These are phyloP conservation scores for Eutrigla gurnardus DNA, from an alignment of 2,797 vertebrate genomes.

Conservation along the genomic window DNA sequence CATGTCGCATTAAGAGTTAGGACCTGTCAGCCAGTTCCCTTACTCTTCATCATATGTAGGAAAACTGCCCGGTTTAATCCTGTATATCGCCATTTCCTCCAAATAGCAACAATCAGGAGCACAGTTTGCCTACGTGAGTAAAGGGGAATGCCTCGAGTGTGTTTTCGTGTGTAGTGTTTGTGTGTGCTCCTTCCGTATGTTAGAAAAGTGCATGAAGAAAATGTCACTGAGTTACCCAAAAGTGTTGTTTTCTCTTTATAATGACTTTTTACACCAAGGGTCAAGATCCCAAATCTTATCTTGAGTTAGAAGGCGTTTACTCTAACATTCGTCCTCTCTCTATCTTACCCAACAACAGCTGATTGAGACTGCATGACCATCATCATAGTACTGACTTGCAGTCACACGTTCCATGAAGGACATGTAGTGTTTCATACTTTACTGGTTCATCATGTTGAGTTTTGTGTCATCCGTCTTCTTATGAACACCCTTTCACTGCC, in stretches of 20 bases:
- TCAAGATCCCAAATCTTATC: conserved; percentile 48
- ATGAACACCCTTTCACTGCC: conserved; percentile 81
- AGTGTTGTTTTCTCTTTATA: conserved; percentile 19
- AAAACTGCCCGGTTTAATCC: conserved; percentile 66
- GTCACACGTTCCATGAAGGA: conserved; percentile 55
- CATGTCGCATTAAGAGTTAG: conserved; percentile 11
- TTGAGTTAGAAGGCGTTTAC: conserved; percentile 42
- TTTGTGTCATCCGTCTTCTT: conserved; percentile 43
- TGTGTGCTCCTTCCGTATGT: conserved; percentile 67
- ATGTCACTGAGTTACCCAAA: conserved; percentile 61
- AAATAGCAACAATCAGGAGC: conserved; percentile 87
- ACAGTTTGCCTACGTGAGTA: conserved; percentile 88
- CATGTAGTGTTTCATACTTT: conserved; percentile 50
- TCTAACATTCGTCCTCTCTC: conserved; percentile 35
- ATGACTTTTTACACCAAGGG: conserved; percentile 53
- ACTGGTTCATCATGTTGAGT: conserved; percentile 47
- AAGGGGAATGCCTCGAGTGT: conserved; percentile 77
- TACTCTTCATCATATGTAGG: conserved; percentile 54
- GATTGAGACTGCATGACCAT: conserved; percentile 71
- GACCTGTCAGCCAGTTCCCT: conserved; percentile 68
- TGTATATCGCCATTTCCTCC: conserved; percentile 81
- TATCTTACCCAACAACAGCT: conserved; percentile 42
- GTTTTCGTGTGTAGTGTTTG: conserved; percentile 76
- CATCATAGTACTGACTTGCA: conserved; percentile 30
- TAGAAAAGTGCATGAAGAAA: conserved; percentile 81